Percentiles rank a stretch among this genome's conserved stretches.
phyloP scores from a whole-genome alignment of 2,113 vertebrate genomes.

The Bothrops jararaca region DNA sequence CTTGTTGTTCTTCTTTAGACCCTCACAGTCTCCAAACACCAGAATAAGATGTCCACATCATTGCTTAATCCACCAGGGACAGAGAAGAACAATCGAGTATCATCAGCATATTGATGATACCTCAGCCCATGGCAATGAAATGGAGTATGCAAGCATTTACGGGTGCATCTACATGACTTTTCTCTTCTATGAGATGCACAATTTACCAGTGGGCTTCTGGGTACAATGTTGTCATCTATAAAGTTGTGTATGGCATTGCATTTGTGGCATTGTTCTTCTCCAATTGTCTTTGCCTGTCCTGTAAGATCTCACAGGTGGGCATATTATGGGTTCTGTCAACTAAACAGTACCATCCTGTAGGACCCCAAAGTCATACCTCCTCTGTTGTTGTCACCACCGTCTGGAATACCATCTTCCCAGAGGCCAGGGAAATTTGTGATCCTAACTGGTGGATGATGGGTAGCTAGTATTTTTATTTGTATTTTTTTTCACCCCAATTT shows the following conservation, averaged over 20 bases:
- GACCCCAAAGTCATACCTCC: background rate
- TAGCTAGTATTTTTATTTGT: background rate
- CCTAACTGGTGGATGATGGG: background rate
- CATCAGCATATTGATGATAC: background rate
- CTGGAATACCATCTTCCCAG: background rate
- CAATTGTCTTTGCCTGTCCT: background rate
- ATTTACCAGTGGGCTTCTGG: background rate
- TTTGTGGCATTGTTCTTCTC: background rate
- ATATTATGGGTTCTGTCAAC: background rate
- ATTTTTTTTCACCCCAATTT: background rate
- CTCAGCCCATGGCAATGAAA: background rate
- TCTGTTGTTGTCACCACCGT: background rate
- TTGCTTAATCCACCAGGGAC: background rate
- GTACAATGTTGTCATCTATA: background rate
- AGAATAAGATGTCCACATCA: background rate
- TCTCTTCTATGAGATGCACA: background rate
- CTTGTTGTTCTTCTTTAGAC: background rate
- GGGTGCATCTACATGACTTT: background rate
- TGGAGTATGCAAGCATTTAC: background rate
- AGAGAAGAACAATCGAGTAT: background rate
- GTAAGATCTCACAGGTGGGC: background rate
- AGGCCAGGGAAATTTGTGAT: background rate
- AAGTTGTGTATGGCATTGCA: background rate
- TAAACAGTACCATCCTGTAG: background rate
- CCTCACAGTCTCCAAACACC: background rate